Base-by-base conservation (phyloP, 1,140 invertebrate genomes). In the Neotoxoptera formosana region DNA sequence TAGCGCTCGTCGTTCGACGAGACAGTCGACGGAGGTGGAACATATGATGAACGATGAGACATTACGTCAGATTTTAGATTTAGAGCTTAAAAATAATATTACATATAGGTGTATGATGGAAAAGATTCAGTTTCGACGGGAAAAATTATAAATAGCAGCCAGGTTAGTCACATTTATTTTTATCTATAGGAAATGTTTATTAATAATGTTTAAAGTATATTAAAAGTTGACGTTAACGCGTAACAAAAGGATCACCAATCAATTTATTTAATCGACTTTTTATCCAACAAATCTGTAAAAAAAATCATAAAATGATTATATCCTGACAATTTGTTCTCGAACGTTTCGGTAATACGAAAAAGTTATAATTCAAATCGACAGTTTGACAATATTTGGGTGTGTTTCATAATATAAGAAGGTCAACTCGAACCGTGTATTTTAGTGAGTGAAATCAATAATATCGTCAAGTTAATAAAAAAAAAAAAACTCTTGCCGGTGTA, bases 361-460 rank as follows among this genome's bases (percentile, higher is more conserved):
- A 76, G 30, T 76, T 76, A 76, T n/a, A 4, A 67, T 76, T 76
- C 14, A 76, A 76, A 76, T 30, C 4, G 1, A 76, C 17, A 30
- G 30, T 76, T 76, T 34, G 30, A 76, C 30, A 14, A 76, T n/a
- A n/a, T n/a, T 76, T n/a, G 60, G 30, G 60, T n/a, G 60, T n/a
- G 60, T 76, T 76, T 76, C n/a, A 76, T 17, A n/a, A n/a, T n/a
- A 76, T 30, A n/a, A 76, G 1, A 76, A 76, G 30, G 60, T 76
- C 60, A 76, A 76, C 60, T 76, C 17, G 6, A n/a, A n/a, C 14
- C n/a, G 30, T 76, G 1, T 34, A 34, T 76, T 76, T 76, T 76
- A 76, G 60, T 67, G 14, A 67, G 60, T 76, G 60, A n/a, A 76
- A 76, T 76, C n/a, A 76, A 76, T 76, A 76, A 76, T 76, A 76